A percentile compares a stretch with the other conserved stretches of the same genome.
Conservation (phyloP, 2,113 vertebrate genomes). For the Ctenomys sociabilis region DNA sequence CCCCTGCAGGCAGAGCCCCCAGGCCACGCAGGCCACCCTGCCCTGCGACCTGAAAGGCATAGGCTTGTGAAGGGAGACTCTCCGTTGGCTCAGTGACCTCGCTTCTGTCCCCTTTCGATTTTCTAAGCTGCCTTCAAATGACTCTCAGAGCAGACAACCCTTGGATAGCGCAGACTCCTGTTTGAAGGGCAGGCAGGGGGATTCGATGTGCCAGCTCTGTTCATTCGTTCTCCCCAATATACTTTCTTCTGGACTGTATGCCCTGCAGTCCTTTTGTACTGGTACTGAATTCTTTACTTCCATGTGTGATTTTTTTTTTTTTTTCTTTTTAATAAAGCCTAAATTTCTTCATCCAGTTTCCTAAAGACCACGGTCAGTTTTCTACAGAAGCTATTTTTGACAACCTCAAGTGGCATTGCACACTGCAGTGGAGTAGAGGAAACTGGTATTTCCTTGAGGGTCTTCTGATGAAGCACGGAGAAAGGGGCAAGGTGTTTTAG, state of each 20-base stretch:
- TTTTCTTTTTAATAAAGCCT: slow-evolving; percentile 81
- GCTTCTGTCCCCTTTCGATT: not conserved
- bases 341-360: slow-evolving; percentile 88
- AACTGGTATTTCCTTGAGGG: slow-evolving; percentile 75
- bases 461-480: slow-evolving; percentile 64
- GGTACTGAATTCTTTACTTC: slow-evolving; percentile 67
- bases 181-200: not conserved
- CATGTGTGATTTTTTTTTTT: slow-evolving; percentile 67
- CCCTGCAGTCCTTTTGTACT: slow-evolving; percentile 79
- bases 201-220: not conserved
- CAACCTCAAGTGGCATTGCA: slow-evolving; percentile 87
- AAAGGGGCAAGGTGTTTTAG: not conserved
- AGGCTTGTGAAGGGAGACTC: slow-evolving; percentile 73
- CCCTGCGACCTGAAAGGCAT: slow-evolving; percentile 91
- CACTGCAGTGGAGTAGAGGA: slow-evolving; percentile 81
- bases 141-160: slow-evolving; percentile 47
- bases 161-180: slow-evolving; percentile 50
- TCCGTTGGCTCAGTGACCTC: not conserved
- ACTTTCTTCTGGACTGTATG: slow-evolving; percentile 78
- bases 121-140: slow-evolving; percentile 71
- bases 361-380: slow-evolving; percentile 88
- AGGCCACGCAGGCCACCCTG: slow-evolving; percentile 92
- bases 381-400: slow-evolving; percentile 91
- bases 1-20: slow-evolving; percentile 92
- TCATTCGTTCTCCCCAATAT: not conserved